Evolutionary conservation across 1,140 invertebrate genomes (phyloP).

Genomic region (Eubasilissa regina): DNA sequence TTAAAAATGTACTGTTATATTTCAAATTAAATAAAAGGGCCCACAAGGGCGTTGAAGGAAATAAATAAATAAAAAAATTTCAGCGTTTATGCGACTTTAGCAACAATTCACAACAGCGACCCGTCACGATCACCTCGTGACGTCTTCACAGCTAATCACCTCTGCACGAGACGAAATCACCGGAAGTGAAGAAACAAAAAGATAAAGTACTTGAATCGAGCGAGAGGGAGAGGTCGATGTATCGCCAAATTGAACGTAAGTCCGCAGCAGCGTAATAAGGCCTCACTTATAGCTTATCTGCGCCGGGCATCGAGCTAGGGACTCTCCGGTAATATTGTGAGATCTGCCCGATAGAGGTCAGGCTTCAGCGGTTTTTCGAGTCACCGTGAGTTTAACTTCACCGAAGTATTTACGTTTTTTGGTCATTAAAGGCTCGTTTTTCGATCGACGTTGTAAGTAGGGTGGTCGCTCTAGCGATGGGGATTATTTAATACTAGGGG

Average conservation of each 20-base stretch:
- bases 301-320: slow-evolving; percentile 26
- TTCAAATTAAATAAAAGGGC: not conserved
- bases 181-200: no score
- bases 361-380: slow-evolving; percentile 20
- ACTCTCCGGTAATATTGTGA: slow-evolving; percentile 28
- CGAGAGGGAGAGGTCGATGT: no score
- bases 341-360: slow-evolving; percentile 30
- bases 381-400: slow-evolving; percentile 17
- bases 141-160: not conserved
- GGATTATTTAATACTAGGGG: no score
- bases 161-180: no score
- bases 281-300: slow-evolving; percentile 18
- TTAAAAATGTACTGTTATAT: no score
- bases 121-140: no score
- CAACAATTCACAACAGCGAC: no score
- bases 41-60: not conserved
- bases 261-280: not conserved
- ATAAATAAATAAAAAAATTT: no score
- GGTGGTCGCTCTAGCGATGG: no score
- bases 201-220: no score
- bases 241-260: no score
- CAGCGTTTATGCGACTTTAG: not conserved
- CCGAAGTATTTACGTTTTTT: slow-evolving; percentile 8
- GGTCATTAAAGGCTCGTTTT: not conserved
- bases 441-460: not conserved